Percentiles rank a stretch among this genome's conserved stretches.
These are phyloP conservation scores for Deilephila porcellus DNA, from an alignment of 2,888 invertebrate genomes.

Conservation along the genomic window DNA sequence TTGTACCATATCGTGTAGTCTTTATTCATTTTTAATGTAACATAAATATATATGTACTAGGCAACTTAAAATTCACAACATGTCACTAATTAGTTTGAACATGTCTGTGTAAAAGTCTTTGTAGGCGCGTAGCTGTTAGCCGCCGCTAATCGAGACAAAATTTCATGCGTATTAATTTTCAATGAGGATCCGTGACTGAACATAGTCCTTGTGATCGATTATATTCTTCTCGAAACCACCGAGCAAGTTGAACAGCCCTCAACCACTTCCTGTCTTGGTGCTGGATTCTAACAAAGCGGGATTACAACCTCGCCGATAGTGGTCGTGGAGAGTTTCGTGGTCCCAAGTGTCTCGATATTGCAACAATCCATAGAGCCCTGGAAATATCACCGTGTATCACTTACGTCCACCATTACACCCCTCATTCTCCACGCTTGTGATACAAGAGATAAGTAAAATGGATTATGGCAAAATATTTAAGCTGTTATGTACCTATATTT, in stretches of 20 bases:
- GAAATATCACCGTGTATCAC: constrained; percentile 69
- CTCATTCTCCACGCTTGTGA: constrained; percentile 47
- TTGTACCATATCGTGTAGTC: background rate
- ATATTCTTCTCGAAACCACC: background rate
- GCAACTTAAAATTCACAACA: background rate
- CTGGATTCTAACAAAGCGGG: constrained; percentile 66
- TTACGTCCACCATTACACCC: constrained; percentile 44
- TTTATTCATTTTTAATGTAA: background rate
- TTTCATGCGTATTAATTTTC: background rate
- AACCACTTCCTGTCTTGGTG: constrained; percentile 57
- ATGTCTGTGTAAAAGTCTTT: background rate
- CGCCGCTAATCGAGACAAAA: background rate
- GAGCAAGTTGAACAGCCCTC: constrained; percentile 45
- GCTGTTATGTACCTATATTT: too few relatives aligned
- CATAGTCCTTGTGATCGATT: background rate
- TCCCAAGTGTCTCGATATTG: constrained; percentile 61
- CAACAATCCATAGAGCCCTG: constrained; percentile 58
- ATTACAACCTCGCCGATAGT: constrained; percentile 65
- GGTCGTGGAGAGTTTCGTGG: constrained; percentile 62
- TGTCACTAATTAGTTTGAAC: background rate
- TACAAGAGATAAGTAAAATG: background rate
- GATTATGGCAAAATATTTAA: too few relatives aligned
- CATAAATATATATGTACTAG: background rate
- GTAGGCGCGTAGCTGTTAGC: background rate
- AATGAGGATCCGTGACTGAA: background rate